Base-by-base conservation (phyloP, 2,113 vertebrate species). In the Smithornis capensis region DNA sequence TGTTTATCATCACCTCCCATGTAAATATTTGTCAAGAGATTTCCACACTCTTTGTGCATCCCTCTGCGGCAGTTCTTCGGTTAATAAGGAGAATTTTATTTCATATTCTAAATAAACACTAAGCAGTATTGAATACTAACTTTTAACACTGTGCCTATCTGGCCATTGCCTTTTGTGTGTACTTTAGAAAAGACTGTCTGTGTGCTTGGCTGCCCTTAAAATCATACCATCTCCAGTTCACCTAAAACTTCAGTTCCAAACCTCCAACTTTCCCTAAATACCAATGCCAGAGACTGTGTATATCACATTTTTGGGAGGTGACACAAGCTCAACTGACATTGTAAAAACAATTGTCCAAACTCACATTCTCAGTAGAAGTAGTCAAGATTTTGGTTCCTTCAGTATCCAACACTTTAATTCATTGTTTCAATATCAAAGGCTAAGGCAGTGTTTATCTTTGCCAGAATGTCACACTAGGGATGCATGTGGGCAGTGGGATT, bases 11-110 rank as follows among this genome's bases (percentile, higher is more conserved):
- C 86, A 59, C 82, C 56, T 83, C 67, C 40, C 64, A 13, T 31
- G 44, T 40, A 95, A 94, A 95, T 45, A 65, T 92, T 95, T 94
- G 38, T 52, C 68, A 69, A 83, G 80, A 21, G 70, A 81, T 68
- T 74, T 85, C 55, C 76, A 81, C 60, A 49, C 9, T 83, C 56
- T 77, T 45, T 74, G 52, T 59, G 19, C 33, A 74, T 53, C 10
- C 60, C 64, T 90, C 84, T 69, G 53, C 59, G 94, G 60, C 22
- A 53, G 25, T 50, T 87, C 44, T 68, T 89, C 50, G 74, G 59
- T 40, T 62, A 87, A 71, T 40, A 64, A 83, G 13, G 63, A 83
- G 13, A 60, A 50, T 77, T 87, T 89, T 53, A 79, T 77, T 86
- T 59, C 19, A 13, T 44, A 27, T 68, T 57, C 55, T 63, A 62